Base-by-base conservation (phyloP, 2,113 vertebrate genomes). In the Rhinichthys klamathensis region DNA sequence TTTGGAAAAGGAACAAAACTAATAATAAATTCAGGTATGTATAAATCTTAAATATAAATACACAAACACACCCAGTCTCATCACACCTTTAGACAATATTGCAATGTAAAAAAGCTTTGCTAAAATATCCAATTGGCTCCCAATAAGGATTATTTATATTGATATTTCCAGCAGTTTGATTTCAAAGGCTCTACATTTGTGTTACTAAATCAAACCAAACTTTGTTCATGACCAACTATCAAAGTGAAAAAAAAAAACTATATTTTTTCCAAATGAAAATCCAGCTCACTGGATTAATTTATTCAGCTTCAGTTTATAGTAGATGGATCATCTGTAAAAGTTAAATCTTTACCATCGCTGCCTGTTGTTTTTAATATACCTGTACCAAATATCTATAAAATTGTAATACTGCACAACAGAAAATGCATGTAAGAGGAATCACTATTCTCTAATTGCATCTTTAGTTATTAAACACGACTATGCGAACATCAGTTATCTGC, bases 1-100 rank as follows among this genome's bases (percentile, higher is more conserved):
- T 89, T 90, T 83, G 88, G 84, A 84, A 80, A 82, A 67, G 87
- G 84, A 56, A 81, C 70, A n/a, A 70, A 87, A 87, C 82, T 90
- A n/a, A 35, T 18, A n/a, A 83, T 89, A 18, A 67, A 76, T 76
- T 76, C 80, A 85, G 86, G 86, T 89, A 78, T 51, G 13, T 60
- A 23, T 25, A 32, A 30, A 8, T 1, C 4, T 54, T 44, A 5
- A 56, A 56, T 56, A 56, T 56, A 21, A 8, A 32, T 51, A 2
- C 49, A n/a, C 5, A 79, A 56, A 54, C 2, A 3, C 23, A 32
- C 41, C 15, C 27, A 56, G 18, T 21, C 16, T 54, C 9, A 23
- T 79, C 18, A 30, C 15, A 30, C 30, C 2, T 77, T 56, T 7
- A 77, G 27, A 58, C 51, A 77, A 6, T 21, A 41, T 23, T 54